Evolutionary conservation across 53 echinoderm and acorn worm genomes (phyloP), one percentile per base, ranked within the genome.

Genomic region (Holothuria leucospilota): DNA sequence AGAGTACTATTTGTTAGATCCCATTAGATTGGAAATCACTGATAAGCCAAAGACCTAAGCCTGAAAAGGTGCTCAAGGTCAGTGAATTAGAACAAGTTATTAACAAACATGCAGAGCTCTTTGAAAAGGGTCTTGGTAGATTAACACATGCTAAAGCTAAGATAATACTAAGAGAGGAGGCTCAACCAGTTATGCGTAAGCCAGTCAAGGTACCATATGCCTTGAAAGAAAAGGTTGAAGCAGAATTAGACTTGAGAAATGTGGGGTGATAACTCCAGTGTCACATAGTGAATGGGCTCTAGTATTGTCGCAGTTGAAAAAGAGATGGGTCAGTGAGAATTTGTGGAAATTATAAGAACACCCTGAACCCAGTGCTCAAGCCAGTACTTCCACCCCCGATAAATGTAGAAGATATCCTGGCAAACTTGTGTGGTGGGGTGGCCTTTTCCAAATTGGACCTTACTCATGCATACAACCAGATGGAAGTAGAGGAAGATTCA

Each of bases 201-300:
- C 71, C 78, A 15, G 40, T 68, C 52, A 84, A 51, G 51, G 84
- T 87, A 59, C 88, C 87, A 30, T 92, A 88, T 61, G 86, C 92
- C 23, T 27, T 92, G 0, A 80, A 69, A 68, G 79, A 85, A 23
- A 74, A 89, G 70, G 92, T 89, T 56, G 86, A 89, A 74, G 26
- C 56, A n/a, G 91, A 87, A n/a, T 38, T 91, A 46, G 87, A 9
- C 80, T 91, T 23, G 63, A 81, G 41, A 86, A 92, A 29, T 70
- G 39, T 59, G 92, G 89, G 39, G 86, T 92, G 13, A 21, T n/a
- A n/a, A n/a, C n/a, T n/a, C n/a, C n/a, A n/a, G n/a, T n/a, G n/a
- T n/a, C n/a, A n/a, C n/a, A n/a, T n/a, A n/a, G n/a, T n/a, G n/a
- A n/a, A n/a, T n/a, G n/a, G n/a, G n/a, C n/a, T n/a, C n/a, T n/a